Evolutionary conservation across 2,113 vertebrate genomes (phyloP).

Genomic region (Pyrgilauda ruficollis): DNA sequence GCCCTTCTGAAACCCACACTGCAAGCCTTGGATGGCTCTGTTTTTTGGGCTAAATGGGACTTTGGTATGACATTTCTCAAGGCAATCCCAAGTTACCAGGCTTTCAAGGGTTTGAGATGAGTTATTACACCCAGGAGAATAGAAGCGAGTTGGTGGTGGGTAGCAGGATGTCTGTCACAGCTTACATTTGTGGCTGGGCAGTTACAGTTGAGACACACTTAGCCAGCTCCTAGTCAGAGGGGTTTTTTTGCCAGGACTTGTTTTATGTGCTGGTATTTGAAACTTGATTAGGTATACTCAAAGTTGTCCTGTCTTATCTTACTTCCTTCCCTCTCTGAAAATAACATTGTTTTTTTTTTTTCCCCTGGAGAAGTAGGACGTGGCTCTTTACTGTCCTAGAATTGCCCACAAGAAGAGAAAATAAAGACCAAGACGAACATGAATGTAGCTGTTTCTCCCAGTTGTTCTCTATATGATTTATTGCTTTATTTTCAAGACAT

Average conservation of each 20-base stretch:
- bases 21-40: background rate
- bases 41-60: background rate
- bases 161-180: background rate
- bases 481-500: background rate
- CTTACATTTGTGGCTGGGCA: background rate
- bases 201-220: background rate
- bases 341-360: background rate
- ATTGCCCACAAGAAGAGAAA: background rate
- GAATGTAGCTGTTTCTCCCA: background rate
- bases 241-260: background rate
- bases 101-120: background rate
- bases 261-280: background rate
- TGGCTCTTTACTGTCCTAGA: background rate
- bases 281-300: background rate
- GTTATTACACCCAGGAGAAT: background rate
- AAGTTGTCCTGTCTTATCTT: background rate
- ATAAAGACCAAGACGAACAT: background rate
- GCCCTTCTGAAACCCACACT: rapidly evolving
- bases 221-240: background rate
- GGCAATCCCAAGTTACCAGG: background rate
- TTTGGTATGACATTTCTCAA: background rate
- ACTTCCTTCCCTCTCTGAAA: background rate
- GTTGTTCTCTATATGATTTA: slow-evolving; percentile 9
- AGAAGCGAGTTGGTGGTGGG: background rate
- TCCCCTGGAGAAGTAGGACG: background rate